These are phyloP conservation scores for Dromiciops gliroides DNA, from an alignment of 2,113 vertebrate species.

Conservation along the genomic window DNA sequence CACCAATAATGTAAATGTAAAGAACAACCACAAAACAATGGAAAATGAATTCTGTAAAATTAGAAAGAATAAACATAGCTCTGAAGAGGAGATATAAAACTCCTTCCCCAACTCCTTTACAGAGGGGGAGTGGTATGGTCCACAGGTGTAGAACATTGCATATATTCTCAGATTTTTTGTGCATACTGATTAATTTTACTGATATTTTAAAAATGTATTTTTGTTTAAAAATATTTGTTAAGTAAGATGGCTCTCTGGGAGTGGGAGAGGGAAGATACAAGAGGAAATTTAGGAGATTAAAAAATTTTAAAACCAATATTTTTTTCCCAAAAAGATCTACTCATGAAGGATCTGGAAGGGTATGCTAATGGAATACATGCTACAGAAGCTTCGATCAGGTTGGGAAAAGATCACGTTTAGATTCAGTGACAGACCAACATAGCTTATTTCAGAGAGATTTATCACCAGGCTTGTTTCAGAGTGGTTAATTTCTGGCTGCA, in stretches of 20 bases:
- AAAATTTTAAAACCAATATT: background rate
- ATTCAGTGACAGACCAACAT: background rate
- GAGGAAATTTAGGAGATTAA: background rate
- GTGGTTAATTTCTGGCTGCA: background rate
- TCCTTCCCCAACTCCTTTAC: background rate
- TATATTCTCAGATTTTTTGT: background rate
- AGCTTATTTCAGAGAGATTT: background rate
- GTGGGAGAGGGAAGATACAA: background rate
- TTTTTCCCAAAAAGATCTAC: background rate
- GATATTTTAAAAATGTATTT: background rate
- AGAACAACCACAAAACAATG: background rate
- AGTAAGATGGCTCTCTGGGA: background rate
- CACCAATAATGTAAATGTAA: background rate
- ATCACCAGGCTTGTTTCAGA: background rate
- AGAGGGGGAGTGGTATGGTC: background rate
- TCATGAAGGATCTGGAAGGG: background rate
- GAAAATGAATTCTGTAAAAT: background rate
- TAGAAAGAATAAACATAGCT: background rate
- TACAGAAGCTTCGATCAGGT: background rate
- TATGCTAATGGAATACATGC: background rate
- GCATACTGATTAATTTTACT: background rate
- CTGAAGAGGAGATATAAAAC: background rate
- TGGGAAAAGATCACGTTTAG: background rate
- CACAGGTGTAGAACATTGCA: too few species aligned
- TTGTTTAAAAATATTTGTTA: background rate